A percentile compares a stretch with the other conserved stretches of the same genome.
Conservation (phyloP, 2,888 invertebrate species). For the Germaria angustata region DNA sequence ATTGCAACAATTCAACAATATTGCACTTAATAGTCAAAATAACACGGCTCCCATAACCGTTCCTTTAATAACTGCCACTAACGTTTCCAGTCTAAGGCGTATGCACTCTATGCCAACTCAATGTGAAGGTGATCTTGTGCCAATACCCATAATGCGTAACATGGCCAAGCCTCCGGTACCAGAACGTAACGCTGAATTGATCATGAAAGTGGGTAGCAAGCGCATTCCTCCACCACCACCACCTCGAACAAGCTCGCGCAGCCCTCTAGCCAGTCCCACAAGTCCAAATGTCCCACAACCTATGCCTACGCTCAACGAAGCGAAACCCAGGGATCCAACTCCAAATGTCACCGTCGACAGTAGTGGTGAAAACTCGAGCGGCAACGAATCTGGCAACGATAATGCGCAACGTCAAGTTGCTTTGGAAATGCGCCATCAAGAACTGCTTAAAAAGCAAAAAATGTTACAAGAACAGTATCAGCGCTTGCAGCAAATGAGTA, state of each 20-base stretch:
- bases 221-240: conserved; percentile 94
- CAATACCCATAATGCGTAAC: conserved; percentile 62
- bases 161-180: conserved; percentile 88
- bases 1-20: conserved; percentile 79
- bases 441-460: conserved; percentile 91
- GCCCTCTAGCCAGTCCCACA: conserved; percentile 91
- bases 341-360: conserved; percentile 75
- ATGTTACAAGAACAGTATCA: conserved; percentile 95
- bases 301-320: conserved; percentile 80
- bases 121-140: conserved; percentile 68
- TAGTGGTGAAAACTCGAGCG: conserved; percentile 84
- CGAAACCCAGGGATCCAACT: conserved; percentile 69
- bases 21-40: conserved; percentile 52
- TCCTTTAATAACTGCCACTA: conserved; percentile 70
- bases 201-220: conserved; percentile 86
- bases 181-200: conserved; percentile 88
- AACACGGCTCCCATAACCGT: conserved; percentile 44
- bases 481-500: conserved; percentile 91
- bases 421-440: conserved; percentile 93
- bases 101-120: conserved; percentile 89
- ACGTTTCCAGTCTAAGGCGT: conserved; percentile 84
- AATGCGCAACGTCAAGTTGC: conserved; percentile 87
- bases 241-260: conserved; percentile 93
- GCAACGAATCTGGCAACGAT: conserved; percentile 89
- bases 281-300: conserved; percentile 85